phyloP scores from a whole-genome alignment of 2,797 vertebrate species.

The Danio aesculapii region DNA sequence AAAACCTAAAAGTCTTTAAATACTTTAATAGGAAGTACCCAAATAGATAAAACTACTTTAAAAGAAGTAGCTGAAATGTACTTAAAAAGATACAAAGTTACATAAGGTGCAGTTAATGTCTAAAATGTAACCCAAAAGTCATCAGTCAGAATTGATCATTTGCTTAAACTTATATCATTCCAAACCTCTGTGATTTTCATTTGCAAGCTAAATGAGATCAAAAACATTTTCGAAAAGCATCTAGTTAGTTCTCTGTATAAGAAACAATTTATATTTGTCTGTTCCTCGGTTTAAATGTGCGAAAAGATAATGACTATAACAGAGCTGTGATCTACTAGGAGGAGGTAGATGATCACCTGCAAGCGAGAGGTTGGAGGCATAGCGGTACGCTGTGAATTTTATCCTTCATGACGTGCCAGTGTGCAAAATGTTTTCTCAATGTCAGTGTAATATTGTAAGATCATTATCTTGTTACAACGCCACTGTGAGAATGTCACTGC shows the following conservation, averaged over 20 bases:
- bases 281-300: neutral
- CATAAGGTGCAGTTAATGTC: too few species aligned
- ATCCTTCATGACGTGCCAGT: conserved; percentile 64
- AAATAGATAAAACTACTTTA: too few species aligned
- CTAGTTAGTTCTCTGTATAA: neutral
- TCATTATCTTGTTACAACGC: conserved; percentile 74
- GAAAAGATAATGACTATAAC: neutral
- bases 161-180: neutral
- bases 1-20: too few species aligned
- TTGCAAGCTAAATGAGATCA: neutral
- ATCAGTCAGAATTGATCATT: neutral
- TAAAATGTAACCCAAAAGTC: neutral
- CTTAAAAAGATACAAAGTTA: too few species aligned
- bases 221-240: neutral
- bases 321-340: conserved; percentile 14
- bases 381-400: conserved; percentile 51
- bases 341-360: conserved; percentile 44
- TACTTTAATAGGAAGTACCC: too few species aligned
- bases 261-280: neutral
- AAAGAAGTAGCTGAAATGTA: too few species aligned
- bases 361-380: conserved; percentile 34
- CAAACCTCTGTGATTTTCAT: neutral
- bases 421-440: conserved; percentile 69
- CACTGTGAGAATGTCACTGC: conserved; percentile 75
- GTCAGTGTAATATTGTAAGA: conserved; percentile 71